Evolutionary conservation across 2,888 invertebrate species (phyloP).

Genomic region (Chalcosyrphus nemorum): DNA sequence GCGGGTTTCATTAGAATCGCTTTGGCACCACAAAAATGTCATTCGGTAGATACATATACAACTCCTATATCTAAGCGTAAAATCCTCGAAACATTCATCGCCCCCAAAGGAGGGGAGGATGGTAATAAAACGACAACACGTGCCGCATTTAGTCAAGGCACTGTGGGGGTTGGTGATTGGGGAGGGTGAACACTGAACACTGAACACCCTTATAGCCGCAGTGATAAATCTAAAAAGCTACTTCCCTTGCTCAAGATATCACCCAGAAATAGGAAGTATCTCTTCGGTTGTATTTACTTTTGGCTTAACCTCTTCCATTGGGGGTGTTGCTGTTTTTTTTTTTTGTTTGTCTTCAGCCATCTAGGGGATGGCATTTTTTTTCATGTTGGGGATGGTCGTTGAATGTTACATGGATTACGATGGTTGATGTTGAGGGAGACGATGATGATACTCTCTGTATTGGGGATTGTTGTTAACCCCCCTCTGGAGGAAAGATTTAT

Average conservation of each 20-base stretch:
- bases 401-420: slow-evolving; percentile 15
- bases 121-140: slow-evolving; percentile 49
- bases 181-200: too few relatives aligned
- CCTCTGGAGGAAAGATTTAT: slow-evolving; percentile 15
- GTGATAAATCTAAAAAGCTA: slow-evolving; percentile 45
- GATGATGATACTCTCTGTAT: neutral
- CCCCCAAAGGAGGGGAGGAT: too few relatives aligned
- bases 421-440: neutral
- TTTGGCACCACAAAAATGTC: neutral
- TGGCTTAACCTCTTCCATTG: slow-evolving; percentile 21
- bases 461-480: neutral
- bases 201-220: slow-evolving; percentile 30
- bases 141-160: slow-evolving; percentile 28
- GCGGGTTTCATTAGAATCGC: slow-evolving; percentile 16
- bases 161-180: neutral
- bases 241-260: neutral
- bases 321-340: neutral
- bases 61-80: neutral
- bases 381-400: slow-evolving; percentile 22
- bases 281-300: slow-evolving; percentile 23
- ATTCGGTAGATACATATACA: neutral
- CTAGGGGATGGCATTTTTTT: neutral
- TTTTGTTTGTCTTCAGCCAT: neutral
- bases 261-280: slow-evolving; percentile 6
- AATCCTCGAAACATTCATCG: slow-evolving; percentile 15